phyloP scores from a whole-genome alignment of 2,888 invertebrate genomes.

The Cephus pulcher region DNA sequence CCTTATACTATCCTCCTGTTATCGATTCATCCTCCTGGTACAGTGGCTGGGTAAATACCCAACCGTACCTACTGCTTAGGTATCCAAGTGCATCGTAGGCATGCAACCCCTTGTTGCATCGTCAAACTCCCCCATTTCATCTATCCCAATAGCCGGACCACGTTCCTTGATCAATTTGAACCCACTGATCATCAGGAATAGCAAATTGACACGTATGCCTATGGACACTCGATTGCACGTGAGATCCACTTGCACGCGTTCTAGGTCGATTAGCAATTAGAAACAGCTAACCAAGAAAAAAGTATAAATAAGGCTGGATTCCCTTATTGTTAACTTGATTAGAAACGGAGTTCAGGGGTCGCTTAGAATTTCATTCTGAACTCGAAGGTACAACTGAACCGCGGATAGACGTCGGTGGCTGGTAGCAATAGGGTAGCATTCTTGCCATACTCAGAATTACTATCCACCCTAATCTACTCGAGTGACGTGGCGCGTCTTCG shows the following conservation, averaged over 20 bases:
- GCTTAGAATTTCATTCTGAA: background rate
- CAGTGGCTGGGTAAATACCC: background rate
- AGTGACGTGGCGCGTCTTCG: background rate
- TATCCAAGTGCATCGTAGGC: background rate
- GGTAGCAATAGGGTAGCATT: background rate
- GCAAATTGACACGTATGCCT: background rate
- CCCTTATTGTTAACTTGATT: background rate
- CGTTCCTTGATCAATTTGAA: background rate
- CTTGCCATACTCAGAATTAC: background rate
- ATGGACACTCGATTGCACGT: background rate
- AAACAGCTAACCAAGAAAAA: background rate
- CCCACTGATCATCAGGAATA: background rate
- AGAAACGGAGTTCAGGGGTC: background rate
- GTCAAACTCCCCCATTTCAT: background rate
- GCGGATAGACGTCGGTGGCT: background rate
- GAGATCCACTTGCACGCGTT: background rate
- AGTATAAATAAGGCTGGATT: background rate
- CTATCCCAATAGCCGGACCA: background rate
- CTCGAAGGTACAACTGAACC: background rate
- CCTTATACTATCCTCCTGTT: constrained; percentile 22
- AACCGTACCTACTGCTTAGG: background rate
- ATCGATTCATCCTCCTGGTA: background rate
- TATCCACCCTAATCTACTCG: background rate
- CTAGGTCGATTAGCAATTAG: background rate
- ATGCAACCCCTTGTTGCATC: background rate